These are phyloP conservation scores for Esox lucius DNA, from an alignment of 2,797 vertebrate genomes.

Conservation along the genomic window DNA sequence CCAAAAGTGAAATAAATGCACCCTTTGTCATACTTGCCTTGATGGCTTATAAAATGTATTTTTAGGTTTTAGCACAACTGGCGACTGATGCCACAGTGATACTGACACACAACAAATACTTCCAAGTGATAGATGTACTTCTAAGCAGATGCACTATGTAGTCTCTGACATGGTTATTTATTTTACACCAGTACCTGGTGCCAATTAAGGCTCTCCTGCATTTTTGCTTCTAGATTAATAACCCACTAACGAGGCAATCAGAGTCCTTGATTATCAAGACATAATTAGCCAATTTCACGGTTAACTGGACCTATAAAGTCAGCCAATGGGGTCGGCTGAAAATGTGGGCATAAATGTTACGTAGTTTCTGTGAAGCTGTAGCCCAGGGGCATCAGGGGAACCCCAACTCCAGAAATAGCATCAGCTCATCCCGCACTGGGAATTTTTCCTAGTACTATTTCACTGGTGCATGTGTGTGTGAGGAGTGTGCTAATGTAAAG, in stretches of 20 bases:
- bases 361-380: constrained; percentile 41
- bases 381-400: constrained; percentile 46
- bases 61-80: too few relatives aligned
- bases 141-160: too few relatives aligned
- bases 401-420: constrained; percentile 52
- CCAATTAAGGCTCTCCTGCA: too few relatives aligned
- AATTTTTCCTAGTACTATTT: not conserved
- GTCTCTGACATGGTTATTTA: too few relatives aligned
- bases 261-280: not conserved
- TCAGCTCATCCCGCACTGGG: not conserved
- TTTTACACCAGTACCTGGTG: too few relatives aligned
- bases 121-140: too few relatives aligned
- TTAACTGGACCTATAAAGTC: constrained; percentile 14
- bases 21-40: too few relatives aligned
- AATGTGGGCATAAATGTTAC: constrained; percentile 25
- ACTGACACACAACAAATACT: too few relatives aligned
- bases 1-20: too few relatives aligned
- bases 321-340: constrained; percentile 28
- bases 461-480: not conserved
- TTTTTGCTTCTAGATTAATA: not conserved
- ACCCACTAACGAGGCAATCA: not conserved
- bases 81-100: too few relatives aligned
- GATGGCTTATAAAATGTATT: too few relatives aligned
- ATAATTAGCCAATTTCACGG: not conserved
- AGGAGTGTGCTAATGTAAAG: not conserved